Percentiles rank a stretch among this genome's conserved stretches.
Evolutionary conservation across 2,888 invertebrate genomes (phyloP).

Genomic region (Chrysina gloriosa): DNA sequence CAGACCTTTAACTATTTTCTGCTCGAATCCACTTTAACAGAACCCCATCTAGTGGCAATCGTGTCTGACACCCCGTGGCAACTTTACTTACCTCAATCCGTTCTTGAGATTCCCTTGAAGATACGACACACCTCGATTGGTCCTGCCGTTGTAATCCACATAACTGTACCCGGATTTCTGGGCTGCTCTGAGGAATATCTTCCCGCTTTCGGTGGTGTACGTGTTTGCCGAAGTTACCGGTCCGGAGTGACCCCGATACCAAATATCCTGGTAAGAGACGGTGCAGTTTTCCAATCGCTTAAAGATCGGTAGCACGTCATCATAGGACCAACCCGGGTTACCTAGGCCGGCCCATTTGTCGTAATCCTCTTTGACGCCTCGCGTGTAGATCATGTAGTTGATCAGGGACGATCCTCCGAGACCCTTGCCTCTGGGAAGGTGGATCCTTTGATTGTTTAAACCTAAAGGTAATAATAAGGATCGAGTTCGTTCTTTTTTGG

Average conservation of each 20-base stretch:
- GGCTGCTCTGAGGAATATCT: constrained; percentile 72
- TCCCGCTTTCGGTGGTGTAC: constrained; percentile 62
- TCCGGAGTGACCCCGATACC: constrained; percentile 62
- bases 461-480: background rate
- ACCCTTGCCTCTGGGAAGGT: constrained; percentile 82
- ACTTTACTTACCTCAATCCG: constrained; percentile 54
- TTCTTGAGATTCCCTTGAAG: constrained; percentile 62
- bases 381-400: constrained; percentile 83
- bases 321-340: constrained; percentile 79
- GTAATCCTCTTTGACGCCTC: constrained; percentile 78
- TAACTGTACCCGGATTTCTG: constrained; percentile 65
- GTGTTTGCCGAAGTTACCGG: constrained; percentile 63
- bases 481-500: background rate
- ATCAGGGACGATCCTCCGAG: constrained; percentile 84
- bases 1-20: too few species aligned
- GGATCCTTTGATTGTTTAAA: constrained; percentile 59
- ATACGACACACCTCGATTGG: constrained; percentile 63
- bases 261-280: constrained; percentile 56
- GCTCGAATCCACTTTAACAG: constrained; percentile 76
- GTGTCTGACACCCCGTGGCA: constrained; percentile 70
- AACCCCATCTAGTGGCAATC: constrained; percentile 73
- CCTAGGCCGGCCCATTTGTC: constrained; percentile 82
- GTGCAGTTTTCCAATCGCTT: constrained; percentile 74
- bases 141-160: constrained; percentile 59
- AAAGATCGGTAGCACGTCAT: constrained; percentile 78